These are phyloP conservation scores for Panzeria rudis DNA, from an alignment of 2,888 invertebrate species.

Conservation along the genomic window DNA sequence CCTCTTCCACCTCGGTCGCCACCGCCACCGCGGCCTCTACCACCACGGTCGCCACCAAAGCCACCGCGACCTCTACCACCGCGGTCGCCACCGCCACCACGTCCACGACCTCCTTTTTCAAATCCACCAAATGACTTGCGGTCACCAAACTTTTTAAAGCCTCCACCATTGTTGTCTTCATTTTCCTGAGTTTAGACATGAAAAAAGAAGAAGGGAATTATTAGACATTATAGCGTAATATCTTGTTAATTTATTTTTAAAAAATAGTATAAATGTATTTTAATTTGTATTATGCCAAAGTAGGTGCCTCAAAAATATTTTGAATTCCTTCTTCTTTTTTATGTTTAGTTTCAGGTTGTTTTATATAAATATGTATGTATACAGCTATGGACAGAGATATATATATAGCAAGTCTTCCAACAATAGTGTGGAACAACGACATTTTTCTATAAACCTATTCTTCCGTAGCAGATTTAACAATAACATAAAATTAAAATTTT, in stretches of 20 bases:
- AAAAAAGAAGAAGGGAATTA: slow-evolving; percentile 73
- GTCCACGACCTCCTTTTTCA: slow-evolving; percentile 75
- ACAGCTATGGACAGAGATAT: background rate
- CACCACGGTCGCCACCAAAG: slow-evolving; percentile 73
- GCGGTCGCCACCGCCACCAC: slow-evolving; percentile 75
- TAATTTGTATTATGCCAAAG: slow-evolving; percentile 36
- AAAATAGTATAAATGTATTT: slow-evolving; percentile 10
- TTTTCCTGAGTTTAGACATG: slow-evolving; percentile 73
- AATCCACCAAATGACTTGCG: slow-evolving; percentile 82
- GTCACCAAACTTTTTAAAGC: slow-evolving; percentile 80
- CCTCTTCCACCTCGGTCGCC: slow-evolving; percentile 78
- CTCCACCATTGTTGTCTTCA: slow-evolving; percentile 71
- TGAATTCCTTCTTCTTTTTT: slow-evolving; percentile 61
- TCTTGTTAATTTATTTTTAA: slow-evolving; percentile 32
- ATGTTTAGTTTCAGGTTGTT: background rate
- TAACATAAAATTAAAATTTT: too few species aligned
- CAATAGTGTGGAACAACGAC: background rate
- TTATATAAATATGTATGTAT: background rate
- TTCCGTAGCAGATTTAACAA: too few species aligned
- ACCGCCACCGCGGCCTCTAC: slow-evolving; percentile 77
- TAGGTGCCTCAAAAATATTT: slow-evolving; percentile 78
- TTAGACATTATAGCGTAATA: slow-evolving; percentile 83
- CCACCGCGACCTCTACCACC: slow-evolving; percentile 75
- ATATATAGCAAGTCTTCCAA: background rate
- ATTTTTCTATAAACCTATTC: too few species aligned